Percentiles rank a stretch among this genome's conserved stretches.
Conservation (phyloP, 2,888 invertebrate genomes). For the Synergus laeviventris region DNA sequence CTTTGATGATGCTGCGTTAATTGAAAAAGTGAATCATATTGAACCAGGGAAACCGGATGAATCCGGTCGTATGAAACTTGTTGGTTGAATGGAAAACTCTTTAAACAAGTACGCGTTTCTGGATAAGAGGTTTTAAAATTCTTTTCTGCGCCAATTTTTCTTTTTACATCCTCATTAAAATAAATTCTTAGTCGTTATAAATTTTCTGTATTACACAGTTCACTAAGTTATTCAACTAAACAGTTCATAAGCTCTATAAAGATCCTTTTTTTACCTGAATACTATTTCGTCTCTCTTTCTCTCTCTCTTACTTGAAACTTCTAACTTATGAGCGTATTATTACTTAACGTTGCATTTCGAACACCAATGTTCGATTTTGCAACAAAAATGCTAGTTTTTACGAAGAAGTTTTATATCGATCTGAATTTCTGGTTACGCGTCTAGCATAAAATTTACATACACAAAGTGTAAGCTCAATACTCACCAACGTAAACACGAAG, state of each 20-base stretch:
- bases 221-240: too few relatives aligned
- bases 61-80: neutral
- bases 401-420: neutral
- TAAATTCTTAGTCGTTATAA: neutral
- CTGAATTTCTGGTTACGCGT: neutral
- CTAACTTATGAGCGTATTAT: too few relatives aligned
- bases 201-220: too few relatives aligned
- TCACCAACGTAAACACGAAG: constrained; percentile 12
- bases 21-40: neutral
- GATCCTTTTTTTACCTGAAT: too few relatives aligned
- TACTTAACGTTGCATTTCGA: too few relatives aligned
- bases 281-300: too few relatives aligned
- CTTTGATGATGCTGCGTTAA: neutral
- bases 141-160: neutral
- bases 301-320: too few relatives aligned
- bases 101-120: neutral
- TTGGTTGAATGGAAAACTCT: neutral
- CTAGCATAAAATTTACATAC: constrained; percentile 25
- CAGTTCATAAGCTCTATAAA: too few relatives aligned
- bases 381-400: neutral
- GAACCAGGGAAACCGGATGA: neutral
- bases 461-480: constrained; percentile 16
- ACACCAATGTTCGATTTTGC: too few relatives aligned
- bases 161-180: neutral
- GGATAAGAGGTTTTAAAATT: neutral